These are phyloP conservation scores for Amiota minor DNA, from an alignment of 2,888 invertebrate species.

Conservation along the genomic window DNA sequence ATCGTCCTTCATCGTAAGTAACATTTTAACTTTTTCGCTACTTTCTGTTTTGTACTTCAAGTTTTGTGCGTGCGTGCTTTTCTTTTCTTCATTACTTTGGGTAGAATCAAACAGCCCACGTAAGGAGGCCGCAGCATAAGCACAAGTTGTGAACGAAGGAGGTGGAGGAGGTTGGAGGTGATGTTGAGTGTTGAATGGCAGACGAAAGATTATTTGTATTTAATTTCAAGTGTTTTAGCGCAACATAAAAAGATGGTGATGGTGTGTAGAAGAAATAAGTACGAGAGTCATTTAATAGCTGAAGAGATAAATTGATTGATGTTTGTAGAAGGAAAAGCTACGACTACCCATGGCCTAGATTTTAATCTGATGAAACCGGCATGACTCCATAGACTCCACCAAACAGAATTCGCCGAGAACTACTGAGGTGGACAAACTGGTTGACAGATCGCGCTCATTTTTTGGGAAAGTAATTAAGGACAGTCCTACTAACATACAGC, in stretches of 20 bases:
- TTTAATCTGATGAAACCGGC: not conserved
- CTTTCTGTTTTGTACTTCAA: not conserved
- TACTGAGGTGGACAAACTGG: too few species aligned
- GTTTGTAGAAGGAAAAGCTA: too few species aligned
- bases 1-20: conserved; percentile 5
- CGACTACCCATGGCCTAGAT: too few species aligned
- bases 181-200: conserved; percentile 33
- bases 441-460: too few species aligned
- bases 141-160: not conserved
- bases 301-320: too few species aligned
- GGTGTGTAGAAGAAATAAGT: not conserved
- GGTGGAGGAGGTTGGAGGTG: not conserved
- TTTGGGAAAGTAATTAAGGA: too few species aligned
- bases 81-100: not conserved
- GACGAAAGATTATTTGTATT: conserved; percentile 67
- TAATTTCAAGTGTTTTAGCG: conserved; percentile 56
- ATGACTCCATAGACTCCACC: too few species aligned
- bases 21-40: conserved; percentile 15
- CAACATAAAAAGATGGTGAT: conserved; percentile 9
- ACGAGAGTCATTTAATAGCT: too few species aligned
- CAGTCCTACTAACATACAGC: too few species aligned
- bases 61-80: conserved; percentile 1
- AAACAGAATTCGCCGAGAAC: too few species aligned
- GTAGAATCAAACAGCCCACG: conserved; percentile 7
- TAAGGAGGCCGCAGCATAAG: not conserved